Conservation (phyloP, 2,888 invertebrate species). For the Andrena minutula region DNA sequence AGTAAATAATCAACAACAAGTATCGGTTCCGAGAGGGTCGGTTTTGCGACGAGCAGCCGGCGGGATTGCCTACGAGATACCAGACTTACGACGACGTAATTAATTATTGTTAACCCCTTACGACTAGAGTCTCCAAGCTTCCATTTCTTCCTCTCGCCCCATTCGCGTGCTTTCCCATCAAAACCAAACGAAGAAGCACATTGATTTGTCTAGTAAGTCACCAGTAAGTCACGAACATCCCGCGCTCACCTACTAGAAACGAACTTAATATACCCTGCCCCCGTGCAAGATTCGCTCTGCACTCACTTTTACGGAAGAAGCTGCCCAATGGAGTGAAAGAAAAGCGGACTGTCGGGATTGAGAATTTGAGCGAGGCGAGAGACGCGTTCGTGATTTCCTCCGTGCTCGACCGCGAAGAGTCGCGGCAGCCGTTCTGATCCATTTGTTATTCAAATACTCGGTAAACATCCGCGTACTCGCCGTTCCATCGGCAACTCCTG, state of each 20-base stretch:
- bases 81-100: slow-evolving; percentile 64
- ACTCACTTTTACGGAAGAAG: neutral
- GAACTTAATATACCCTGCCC: neutral
- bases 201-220: neutral
- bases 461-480: slow-evolving; percentile 6
- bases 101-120: slow-evolving; percentile 66
- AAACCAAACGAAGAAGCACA: slow-evolving; percentile 6
- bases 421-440: neutral
- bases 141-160: neutral
- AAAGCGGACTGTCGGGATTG: neutral
- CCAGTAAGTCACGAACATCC: neutral
- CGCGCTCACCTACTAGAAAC: neutral
- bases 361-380: slow-evolving; percentile 12
- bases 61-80: slow-evolving; percentile 69
- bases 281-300: neutral
- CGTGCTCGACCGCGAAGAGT: slow-evolving; percentile 1
- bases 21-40: slow-evolving; percentile 32
- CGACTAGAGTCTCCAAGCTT: slow-evolving; percentile 12
- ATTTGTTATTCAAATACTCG: slow-evolving; percentile 30
- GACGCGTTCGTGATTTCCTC: slow-evolving; percentile 5
- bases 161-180: neutral
- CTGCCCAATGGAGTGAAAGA: too few species aligned
- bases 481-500: slow-evolving; percentile 17
- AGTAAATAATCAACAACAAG: slow-evolving; percentile 43
- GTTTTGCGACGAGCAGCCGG: slow-evolving; percentile 53